These are phyloP conservation scores for Eueides isabella DNA, from an alignment of 1,140 invertebrate species.

Conservation along the genomic window DNA sequence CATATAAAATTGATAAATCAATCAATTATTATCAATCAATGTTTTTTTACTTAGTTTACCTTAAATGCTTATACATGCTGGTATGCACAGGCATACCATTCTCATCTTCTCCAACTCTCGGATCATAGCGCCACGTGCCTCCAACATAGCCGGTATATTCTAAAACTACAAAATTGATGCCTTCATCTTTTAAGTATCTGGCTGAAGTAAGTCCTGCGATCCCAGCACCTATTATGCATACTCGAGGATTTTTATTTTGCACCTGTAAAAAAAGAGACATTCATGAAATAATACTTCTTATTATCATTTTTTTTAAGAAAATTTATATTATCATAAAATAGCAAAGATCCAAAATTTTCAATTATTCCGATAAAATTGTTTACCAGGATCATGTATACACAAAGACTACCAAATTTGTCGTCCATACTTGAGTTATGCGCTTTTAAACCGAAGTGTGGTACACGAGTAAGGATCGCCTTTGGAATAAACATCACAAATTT, in stretches of 20 bases:
- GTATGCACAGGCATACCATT: constrained; percentile 83
- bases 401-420: too few relatives aligned
- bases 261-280: background rate
- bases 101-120: constrained; percentile 81
- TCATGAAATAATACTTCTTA: background rate
- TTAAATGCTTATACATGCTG: constrained; percentile 85
- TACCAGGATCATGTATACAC: too few relatives aligned
- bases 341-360: too few relatives aligned
- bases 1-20: background rate
- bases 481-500: too few relatives aligned
- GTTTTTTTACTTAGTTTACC: constrained; percentile 44
- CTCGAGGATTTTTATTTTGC: constrained; percentile 37
- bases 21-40: background rate
- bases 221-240: constrained; percentile 72
- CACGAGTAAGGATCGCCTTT: too few relatives aligned
- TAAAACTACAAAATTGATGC: constrained; percentile 62
- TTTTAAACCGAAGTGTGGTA: too few relatives aligned
- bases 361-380: too few relatives aligned
- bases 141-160: constrained; percentile 79
- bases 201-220: constrained; percentile 64
- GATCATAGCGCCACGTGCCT: constrained; percentile 85
- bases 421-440: too few relatives aligned
- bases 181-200: constrained; percentile 62
- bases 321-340: too few relatives aligned
- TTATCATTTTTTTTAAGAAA: too few relatives aligned